These are phyloP conservation scores for Cydia pomonella DNA, from an alignment of 1,140 invertebrate genomes.

Conservation along the genomic window DNA sequence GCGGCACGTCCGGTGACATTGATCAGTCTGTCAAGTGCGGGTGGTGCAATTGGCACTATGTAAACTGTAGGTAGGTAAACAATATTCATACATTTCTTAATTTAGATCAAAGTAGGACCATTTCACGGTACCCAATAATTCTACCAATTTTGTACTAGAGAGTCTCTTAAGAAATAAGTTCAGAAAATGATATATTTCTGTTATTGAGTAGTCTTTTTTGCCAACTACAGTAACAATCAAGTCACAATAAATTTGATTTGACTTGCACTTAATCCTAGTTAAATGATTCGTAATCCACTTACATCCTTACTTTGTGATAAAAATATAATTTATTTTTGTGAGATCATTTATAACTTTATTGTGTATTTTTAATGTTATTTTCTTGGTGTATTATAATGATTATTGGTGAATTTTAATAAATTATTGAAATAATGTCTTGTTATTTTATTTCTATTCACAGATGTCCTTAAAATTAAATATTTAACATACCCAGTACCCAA, in stretches of 20 bases:
- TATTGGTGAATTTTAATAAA: constrained; percentile 54
- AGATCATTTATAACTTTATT: constrained; percentile 41
- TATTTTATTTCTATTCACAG: not conserved
- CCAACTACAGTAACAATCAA: not conserved
- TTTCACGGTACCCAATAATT: no score
- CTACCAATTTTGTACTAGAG: no score
- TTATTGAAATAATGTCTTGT: constrained; percentile 38
- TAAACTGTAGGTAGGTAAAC: no score
- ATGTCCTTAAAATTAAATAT: no score
- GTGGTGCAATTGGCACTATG: no score
- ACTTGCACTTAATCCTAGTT: not conserved
- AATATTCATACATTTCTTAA: no score
- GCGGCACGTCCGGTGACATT: no score
- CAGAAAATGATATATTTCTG: not conserved
- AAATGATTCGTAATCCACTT: constrained; percentile 30
- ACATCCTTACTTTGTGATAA: constrained; percentile 47
- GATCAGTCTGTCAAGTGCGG: no score
- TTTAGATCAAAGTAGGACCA: no score
- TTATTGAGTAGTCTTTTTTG: not conserved
- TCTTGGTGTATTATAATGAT: constrained; percentile 46
- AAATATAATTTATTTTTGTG: constrained; percentile 30
- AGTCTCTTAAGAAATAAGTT: no score
- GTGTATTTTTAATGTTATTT: constrained; percentile 50
- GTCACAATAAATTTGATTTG: not conserved
- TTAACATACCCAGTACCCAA: no score